Conservation (phyloP, 1,140 invertebrate genomes). For the Drosophila biarmipes region DNA sequence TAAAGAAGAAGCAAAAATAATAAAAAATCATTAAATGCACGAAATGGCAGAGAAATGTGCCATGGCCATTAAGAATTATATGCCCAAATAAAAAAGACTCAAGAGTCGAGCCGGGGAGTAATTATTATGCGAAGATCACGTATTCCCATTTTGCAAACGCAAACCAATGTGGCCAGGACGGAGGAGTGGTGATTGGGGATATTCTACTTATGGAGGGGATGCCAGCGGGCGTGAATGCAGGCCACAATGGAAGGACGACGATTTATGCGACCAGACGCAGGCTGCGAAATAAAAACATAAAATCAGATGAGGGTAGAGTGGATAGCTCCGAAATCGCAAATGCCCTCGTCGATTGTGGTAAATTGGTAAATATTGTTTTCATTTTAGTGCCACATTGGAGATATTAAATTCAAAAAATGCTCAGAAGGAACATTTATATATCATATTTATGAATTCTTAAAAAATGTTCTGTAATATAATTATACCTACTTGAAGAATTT, state of each 20-base stretch:
- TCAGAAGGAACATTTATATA: too few relatives aligned
- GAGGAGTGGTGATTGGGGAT: conserved; percentile 17
- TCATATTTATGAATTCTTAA: too few relatives aligned
- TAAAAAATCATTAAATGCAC: conserved; percentile 81
- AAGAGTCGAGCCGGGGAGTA: conserved; percentile 51
- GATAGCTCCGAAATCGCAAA: conserved; percentile 6
- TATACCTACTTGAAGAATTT: too few relatives aligned
- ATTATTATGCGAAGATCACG: conserved; percentile 81
- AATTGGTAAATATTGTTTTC: not conserved
- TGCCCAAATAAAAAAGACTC: conserved; percentile 43
- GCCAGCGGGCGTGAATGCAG: conserved; percentile 22
- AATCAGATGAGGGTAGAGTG: conserved; percentile 2
- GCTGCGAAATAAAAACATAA: conserved; percentile 43
- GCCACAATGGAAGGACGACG: conserved; percentile 72
- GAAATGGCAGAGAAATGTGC: conserved; percentile 81
- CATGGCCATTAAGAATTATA: conserved; percentile 78
- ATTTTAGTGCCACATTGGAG: not conserved
- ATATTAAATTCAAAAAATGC: too few relatives aligned
- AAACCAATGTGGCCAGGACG: conserved; percentile 29
- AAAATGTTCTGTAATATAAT: too few relatives aligned
- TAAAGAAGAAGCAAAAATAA: conserved; percentile 59
- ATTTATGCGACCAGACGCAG: conserved; percentile 57
- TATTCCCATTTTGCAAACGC: conserved; percentile 78
- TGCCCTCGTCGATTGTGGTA: conserved; percentile 7
- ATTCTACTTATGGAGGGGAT: not conserved